Percentiles rank a stretch among this genome's conserved stretches.
phyloP scores from a whole-genome alignment of 2,888 invertebrate genomes.

The Timema cristinae region DNA sequence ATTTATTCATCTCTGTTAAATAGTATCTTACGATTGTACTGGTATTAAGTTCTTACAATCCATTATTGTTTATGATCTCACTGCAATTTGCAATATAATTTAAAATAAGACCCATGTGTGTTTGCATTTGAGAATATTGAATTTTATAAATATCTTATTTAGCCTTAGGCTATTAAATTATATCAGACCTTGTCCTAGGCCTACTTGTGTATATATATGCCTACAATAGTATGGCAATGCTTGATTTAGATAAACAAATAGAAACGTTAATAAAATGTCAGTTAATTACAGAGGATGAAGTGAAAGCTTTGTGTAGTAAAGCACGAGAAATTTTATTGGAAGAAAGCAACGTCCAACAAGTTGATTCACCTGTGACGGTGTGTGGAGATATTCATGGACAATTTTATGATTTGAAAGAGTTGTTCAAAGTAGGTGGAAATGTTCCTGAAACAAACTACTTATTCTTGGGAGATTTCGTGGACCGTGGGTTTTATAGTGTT shows the following conservation, averaged over 20 bases:
- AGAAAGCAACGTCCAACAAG: conserved; percentile 10
- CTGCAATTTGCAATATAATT: no score
- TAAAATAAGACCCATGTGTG: no score
- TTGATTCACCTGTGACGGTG: conserved; percentile 10
- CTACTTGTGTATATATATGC: no score
- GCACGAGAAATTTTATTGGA: conserved; percentile 11
- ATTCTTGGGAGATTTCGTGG: conserved; percentile 12
- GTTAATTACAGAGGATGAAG: conserved; percentile 10
- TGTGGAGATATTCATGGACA: conserved; percentile 12
- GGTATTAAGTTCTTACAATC: no score
- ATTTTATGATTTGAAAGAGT: conserved; percentile 12
- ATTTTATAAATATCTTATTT: no score
- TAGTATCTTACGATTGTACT: no score
- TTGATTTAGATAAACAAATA: conserved; percentile 2
- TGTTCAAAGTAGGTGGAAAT: conserved; percentile 11
- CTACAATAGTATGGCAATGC: no score
- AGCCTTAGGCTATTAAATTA: no score
- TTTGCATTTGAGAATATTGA: no score
- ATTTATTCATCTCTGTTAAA: no score
- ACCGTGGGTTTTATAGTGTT: conserved; percentile 9
- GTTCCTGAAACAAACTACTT: conserved; percentile 9
- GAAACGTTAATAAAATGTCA: conserved; percentile 3
- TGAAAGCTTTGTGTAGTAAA: conserved; percentile 12
- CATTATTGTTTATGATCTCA: no score
- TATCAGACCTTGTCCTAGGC: no score